Percentiles rank a stretch among this genome's conserved stretches.
phyloP scores from a whole-genome alignment of 2,113 vertebrate species.

The Eulemur macaco region DNA sequence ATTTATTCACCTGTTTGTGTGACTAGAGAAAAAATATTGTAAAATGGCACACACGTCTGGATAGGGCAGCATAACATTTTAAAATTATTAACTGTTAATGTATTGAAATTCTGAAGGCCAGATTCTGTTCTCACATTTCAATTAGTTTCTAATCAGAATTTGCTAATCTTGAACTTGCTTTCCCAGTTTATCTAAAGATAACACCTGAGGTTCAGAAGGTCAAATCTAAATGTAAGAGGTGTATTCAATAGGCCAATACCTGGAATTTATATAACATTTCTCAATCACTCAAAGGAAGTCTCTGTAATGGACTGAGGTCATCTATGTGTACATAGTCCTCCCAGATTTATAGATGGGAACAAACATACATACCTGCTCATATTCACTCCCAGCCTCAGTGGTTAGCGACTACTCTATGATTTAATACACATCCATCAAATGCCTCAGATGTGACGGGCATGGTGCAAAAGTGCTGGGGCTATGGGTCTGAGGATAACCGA shows the following conservation, averaged over 20 bases:
- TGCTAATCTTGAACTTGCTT: constrained; percentile 23
- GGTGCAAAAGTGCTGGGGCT: neutral
- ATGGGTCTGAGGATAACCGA: neutral
- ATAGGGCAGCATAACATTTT: neutral
- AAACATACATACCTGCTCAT: neutral
- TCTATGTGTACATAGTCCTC: neutral
- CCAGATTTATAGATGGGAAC: neutral
- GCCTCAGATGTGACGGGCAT: neutral
- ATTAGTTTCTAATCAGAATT: neutral
- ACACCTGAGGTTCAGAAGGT: neutral
- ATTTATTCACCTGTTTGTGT: neutral
- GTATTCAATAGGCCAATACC: neutral
- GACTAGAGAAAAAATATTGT: neutral
- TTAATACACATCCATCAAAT: neutral
- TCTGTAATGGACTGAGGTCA: neutral
- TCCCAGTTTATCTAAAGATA: constrained; percentile 20
- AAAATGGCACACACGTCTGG: neutral
- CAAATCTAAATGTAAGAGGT: neutral
- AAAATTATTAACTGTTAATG: neutral
- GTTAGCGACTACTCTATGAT: neutral
- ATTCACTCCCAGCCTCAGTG: neutral
- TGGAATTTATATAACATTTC: neutral
- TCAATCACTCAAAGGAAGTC: neutral
- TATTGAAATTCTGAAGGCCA: neutral
- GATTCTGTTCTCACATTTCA: constrained; percentile 14